Conservation (phyloP, 2,888 invertebrate genomes). For the Pterostichus niger region DNA sequence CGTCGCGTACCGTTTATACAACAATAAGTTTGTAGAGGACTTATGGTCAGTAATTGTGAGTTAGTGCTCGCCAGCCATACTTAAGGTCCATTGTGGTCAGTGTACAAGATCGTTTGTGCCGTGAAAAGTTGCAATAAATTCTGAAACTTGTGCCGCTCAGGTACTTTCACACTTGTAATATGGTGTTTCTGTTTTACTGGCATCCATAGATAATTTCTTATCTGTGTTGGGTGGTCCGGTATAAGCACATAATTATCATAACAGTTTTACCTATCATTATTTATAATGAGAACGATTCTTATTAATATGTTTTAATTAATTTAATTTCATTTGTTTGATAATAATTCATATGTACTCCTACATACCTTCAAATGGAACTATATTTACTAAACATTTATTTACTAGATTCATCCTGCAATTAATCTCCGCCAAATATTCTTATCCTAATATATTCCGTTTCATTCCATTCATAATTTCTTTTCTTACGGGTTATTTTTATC, state of each 20-base stretch:
- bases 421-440: too few relatives aligned
- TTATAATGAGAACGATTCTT: too few relatives aligned
- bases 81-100: slow-evolving; percentile 53
- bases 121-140: slow-evolving; percentile 45
- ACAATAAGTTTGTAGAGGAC: slow-evolving; percentile 33
- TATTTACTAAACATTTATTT: too few relatives aligned
- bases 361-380: too few relatives aligned
- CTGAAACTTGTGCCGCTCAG: slow-evolving; percentile 14
- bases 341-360: too few relatives aligned
- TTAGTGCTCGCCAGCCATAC: slow-evolving; percentile 35
- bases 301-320: too few relatives aligned
- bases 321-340: too few relatives aligned
- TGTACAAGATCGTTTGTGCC: slow-evolving; percentile 19
- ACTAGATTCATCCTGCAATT: too few relatives aligned
- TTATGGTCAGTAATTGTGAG: slow-evolving; percentile 50
- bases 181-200: slow-evolving; percentile 29
- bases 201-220: slow-evolving; percentile 20
- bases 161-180: slow-evolving; percentile 38
- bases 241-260: slow-evolving; percentile 3
- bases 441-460: too few relatives aligned
- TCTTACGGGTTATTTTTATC: too few relatives aligned
- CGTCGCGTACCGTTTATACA: slow-evolving; percentile 22
- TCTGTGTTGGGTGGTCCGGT: slow-evolving; percentile 31
- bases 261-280: not conserved
- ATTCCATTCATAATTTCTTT: too few relatives aligned